Evolutionary conservation across 30 jellyfish, hydroid and myxozoan genomes (phyloP).

Genomic region (Aurelia sp.): DNA sequence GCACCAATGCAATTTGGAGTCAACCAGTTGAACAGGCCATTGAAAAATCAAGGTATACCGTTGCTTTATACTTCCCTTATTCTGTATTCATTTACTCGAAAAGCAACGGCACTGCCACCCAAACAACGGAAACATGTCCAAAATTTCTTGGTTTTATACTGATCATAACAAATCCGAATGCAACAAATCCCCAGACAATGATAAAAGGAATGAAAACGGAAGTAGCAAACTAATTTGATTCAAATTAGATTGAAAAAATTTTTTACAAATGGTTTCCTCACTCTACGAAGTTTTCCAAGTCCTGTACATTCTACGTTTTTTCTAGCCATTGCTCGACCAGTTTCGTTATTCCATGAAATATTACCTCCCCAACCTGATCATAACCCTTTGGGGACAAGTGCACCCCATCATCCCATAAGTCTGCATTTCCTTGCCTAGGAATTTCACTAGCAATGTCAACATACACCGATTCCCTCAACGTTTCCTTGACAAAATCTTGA

Average conservation of each 20-base stretch:
- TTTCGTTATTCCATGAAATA: slow-evolving; percentile 36
- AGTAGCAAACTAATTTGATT: too few species aligned
- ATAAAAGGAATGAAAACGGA: too few species aligned
- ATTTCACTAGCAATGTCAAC: slow-evolving; percentile 52
- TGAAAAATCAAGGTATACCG: slow-evolving; percentile 15
- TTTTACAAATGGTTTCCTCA: too few species aligned
- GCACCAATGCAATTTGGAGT: slow-evolving; percentile 51
- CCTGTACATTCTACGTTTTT: background rate
- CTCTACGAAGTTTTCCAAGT: too few species aligned
- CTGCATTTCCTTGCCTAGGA: slow-evolving; percentile 27
- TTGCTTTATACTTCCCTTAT: too few species aligned
- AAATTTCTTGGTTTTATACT: too few species aligned
- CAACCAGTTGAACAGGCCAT: slow-evolving; percentile 58
- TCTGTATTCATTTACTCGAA: too few species aligned
- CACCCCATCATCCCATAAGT: slow-evolving; percentile 87
- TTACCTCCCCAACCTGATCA: slow-evolving; percentile 66
- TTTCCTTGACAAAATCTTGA: slow-evolving; percentile 28
- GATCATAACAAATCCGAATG: too few species aligned
- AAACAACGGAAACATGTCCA: too few species aligned
- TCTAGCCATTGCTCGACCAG: slow-evolving; percentile 21
- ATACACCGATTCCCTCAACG: slow-evolving; percentile 7
- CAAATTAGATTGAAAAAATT: too few species aligned
- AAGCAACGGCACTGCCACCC: too few species aligned
- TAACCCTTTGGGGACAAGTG: slow-evolving; percentile 86
- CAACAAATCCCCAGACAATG: too few species aligned